A percentile compares a stretch with the other conserved stretches of the same genome.
phyloP scores from a whole-genome alignment of 2,113 vertebrate genomes.

The Columba janthina region DNA sequence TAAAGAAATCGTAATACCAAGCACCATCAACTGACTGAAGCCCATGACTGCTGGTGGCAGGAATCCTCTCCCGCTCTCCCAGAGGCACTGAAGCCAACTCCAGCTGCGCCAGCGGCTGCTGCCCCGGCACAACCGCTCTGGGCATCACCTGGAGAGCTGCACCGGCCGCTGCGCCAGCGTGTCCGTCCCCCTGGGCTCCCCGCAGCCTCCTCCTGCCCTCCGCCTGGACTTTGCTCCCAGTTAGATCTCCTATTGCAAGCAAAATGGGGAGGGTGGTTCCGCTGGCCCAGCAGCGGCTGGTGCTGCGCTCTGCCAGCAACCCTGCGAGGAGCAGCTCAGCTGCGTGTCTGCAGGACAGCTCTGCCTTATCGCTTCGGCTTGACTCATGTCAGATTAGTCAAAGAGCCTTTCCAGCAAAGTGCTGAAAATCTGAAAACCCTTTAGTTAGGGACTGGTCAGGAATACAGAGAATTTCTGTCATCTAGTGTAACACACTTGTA shows the following conservation, averaged over 20 bases:
- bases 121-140: accelerated
- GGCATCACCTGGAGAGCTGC: not conserved
- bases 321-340: not conserved
- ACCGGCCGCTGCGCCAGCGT: not conserved
- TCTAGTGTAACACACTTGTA: not conserved
- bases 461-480: conserved; percentile 25
- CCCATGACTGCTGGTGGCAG: accelerated
- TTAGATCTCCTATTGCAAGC: not conserved
- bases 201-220: not conserved
- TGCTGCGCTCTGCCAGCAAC: not conserved
- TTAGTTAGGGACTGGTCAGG: not conserved
- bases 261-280: not conserved
- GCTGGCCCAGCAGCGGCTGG: not conserved
- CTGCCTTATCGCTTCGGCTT: not conserved
- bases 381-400: conserved; percentile 33
- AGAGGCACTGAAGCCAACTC: not conserved
- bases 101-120: accelerated
- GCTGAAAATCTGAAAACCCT: conserved; percentile 9
- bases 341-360: not conserved
- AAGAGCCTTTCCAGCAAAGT: not conserved
- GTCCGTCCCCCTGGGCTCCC: not conserved
- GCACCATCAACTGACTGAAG: not conserved
- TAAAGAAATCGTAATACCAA: not conserved
- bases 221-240: not conserved
- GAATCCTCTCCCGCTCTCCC: not conserved